phyloP scores from a whole-genome alignment of 2,888 invertebrate species.

The Caenorhabditis angaria region DNA sequence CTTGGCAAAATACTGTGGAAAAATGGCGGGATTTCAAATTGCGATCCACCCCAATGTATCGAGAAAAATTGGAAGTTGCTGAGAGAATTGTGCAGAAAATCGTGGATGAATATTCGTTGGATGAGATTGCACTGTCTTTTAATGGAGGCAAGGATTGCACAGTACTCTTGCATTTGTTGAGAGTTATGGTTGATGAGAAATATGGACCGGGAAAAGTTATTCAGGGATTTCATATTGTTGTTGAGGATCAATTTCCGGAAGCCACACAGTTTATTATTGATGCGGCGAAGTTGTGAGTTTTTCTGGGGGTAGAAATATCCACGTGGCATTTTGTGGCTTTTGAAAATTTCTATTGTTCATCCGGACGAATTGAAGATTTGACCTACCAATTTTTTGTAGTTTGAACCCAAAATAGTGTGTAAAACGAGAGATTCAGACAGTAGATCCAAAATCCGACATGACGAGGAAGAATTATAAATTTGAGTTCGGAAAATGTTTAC shows the following conservation, averaged over 20 bases:
- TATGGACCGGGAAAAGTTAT: conserved; percentile 59
- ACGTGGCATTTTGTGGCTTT: no score
- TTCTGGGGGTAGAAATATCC: no score
- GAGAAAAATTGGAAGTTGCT: conserved; percentile 64
- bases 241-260: conserved; percentile 85
- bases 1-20: conserved; percentile 70
- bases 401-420: no score
- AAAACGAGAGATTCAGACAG: no score
- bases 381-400: no score
- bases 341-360: no score
- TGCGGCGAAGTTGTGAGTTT: conserved; percentile 53
- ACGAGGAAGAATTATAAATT: no score
- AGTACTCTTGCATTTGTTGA: conserved; percentile 81
- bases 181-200: conserved; percentile 61
- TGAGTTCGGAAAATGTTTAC: no score
- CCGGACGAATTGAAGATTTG: no score
- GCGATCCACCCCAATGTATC: conserved; percentile 53
- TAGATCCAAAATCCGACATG: no score
- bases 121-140: conserved; percentile 88
- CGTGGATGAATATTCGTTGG: conserved; percentile 73
- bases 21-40: conserved; percentile 52
- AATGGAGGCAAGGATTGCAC: conserved; percentile 99
- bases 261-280: conserved; percentile 83
- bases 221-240: conserved; percentile 83
- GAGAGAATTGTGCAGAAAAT: conserved; percentile 72